Percentiles rank a stretch among this genome's conserved stretches.
Conservation (phyloP, 2,888 invertebrate genomes). For the Agriopis leucophaearia region DNA sequence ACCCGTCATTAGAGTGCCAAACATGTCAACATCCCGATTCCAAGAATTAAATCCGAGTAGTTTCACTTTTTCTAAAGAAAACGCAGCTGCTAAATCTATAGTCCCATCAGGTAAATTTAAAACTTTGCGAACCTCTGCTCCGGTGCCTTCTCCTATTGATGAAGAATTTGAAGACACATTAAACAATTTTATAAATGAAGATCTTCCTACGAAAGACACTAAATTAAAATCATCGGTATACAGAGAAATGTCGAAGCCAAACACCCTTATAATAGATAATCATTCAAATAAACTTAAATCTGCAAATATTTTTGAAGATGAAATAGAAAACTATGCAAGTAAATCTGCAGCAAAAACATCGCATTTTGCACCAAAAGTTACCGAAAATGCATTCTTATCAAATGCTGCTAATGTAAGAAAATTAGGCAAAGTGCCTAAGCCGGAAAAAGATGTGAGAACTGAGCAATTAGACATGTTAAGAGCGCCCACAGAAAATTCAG, state of each 20-base stretch:
- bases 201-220: constrained; percentile 7
- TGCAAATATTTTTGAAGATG: constrained; percentile 12
- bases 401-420: constrained; percentile 48
- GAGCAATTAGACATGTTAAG: constrained; percentile 51
- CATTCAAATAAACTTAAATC: constrained; percentile 7
- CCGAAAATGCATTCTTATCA: constrained; percentile 55
- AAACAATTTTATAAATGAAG: constrained; percentile 10
- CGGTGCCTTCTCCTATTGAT: constrained; percentile 20
- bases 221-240: constrained; percentile 17
- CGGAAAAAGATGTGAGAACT: constrained; percentile 34
- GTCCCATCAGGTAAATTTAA: constrained; percentile 39
- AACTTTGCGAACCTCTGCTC: constrained; percentile 25
- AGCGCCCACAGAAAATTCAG: constrained; percentile 58
- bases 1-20: constrained; percentile 15
- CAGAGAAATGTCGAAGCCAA: constrained; percentile 17
- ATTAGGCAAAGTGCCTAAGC: constrained; percentile 5
- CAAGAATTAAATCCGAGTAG: constrained; percentile 8
- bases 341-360: neutral
- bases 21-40: constrained; percentile 3
- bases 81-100: constrained; percentile 11
- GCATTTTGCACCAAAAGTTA: constrained; percentile 50
- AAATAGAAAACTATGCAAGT: constrained; percentile 1
- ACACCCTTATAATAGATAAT: constrained; percentile 7
- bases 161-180: constrained; percentile 34
- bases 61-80: constrained; percentile 13